Evolutionary conservation across 2,113 vertebrate species (phyloP), one percentile per base, ranked within the genome.

Genomic region (Heterotis niloticus): DNA sequence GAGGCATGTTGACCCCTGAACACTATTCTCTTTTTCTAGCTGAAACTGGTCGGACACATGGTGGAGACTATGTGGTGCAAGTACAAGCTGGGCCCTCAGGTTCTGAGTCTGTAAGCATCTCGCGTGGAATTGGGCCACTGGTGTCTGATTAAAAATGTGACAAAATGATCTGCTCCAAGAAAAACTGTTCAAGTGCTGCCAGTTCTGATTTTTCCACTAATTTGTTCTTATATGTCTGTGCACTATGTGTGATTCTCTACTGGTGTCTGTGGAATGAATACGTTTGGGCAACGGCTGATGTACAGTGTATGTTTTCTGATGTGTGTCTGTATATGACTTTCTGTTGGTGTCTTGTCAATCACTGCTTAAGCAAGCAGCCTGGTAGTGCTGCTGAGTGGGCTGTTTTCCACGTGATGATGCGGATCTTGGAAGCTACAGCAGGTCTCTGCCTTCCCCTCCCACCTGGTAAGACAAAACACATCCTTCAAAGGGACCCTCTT

Each of bases 61-160:
- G 78, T 98, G 91, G 95, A 99, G 83, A 88, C 93, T 29, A 88
- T 92, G 79, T 98, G 96, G 96, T 89, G 87, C 86, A 96, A 94
- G 88, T 89, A 94, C 77, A 87, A 88, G 74, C 92, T 95, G 52
- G 87, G 90, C 51, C 87, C 92, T 73, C 82, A 76, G 75, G 82
- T 91, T 84, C 83, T 95, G 70, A 92, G 88, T 84, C 81, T 95
- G 97, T 98, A 90, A 94, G 96, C 93, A 87, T 4, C 13, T 34
- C 29, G 28, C 11, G 23, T 17, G 7, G 5, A 10, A 17, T 28
- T 44, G 34, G 2, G 34, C 34, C 34, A 44, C n/a, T n/a, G n/a
- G n/a, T n/a, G n/a, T n/a, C n/a, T n/a, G 34, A 44, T 44, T 44
- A 7, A 44, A 44, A 44, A 2, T 44, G 34, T 44, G n/a, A n/a